A percentile compares a stretch with the other conserved stretches of the same genome.
These are phyloP conservation scores for Aphodius granarius DNA, from an alignment of 2,888 invertebrate genomes.

Conservation along the genomic window DNA sequence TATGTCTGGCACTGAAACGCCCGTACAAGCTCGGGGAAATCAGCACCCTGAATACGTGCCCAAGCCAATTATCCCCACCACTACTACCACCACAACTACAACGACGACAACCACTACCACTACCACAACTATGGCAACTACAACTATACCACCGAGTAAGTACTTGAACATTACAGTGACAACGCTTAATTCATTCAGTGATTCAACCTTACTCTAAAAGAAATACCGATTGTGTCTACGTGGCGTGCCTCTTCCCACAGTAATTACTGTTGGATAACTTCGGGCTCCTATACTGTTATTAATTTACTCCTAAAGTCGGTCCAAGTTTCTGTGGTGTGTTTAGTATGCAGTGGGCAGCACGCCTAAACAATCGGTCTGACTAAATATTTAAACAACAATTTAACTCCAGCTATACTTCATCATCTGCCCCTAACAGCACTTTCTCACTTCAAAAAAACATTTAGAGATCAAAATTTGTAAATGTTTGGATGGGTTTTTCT, in stretches of 20 bases:
- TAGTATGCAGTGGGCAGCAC: background rate
- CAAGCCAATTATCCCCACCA: constrained; percentile 45
- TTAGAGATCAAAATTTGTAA: too few relatives aligned
- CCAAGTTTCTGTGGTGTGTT: background rate
- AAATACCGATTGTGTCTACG: background rate
- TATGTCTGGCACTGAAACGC: constrained; percentile 47
- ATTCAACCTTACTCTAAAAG: background rate
- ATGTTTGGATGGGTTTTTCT: too few relatives aligned
- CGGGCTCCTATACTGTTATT: background rate
- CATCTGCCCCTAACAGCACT: background rate
- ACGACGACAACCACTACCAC: constrained; percentile 56
- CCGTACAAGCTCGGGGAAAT: constrained; percentile 49
- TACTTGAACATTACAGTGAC: too few relatives aligned
- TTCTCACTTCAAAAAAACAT: too few relatives aligned
- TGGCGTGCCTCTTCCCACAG: background rate
- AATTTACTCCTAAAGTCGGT: background rate
- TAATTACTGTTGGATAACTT: background rate
- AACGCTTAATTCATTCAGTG: background rate
- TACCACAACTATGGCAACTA: constrained; percentile 49
- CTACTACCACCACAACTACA: constrained; percentile 48
- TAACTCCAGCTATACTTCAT: background rate
- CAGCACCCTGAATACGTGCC: constrained; percentile 56
- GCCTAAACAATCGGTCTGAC: background rate
- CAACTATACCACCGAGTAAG: constrained; percentile 60
- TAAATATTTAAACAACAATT: background rate